Evolutionary conservation across 2,888 invertebrate species (phyloP), one percentile per base, ranked within the genome.

Genomic region (Tolmerus cingulatus): DNA sequence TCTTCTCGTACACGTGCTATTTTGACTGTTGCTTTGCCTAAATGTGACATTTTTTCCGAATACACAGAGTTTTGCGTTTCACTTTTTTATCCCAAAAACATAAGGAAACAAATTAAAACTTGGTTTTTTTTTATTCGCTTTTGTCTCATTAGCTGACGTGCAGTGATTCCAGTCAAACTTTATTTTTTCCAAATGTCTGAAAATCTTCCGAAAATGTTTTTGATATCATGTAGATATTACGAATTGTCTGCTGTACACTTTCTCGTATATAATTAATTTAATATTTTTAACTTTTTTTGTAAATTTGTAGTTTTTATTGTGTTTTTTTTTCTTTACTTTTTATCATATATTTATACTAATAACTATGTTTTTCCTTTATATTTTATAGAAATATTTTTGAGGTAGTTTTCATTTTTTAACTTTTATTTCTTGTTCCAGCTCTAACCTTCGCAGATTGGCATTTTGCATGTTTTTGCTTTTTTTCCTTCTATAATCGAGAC

Each of bases 321-420:
- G 57, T 74, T 85, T 85, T 74, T 74, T 82, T 55, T 51, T 46
- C 40, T 46, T 30, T 74, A 74, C 66, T 84, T 84, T 84, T 85
- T 74, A 85, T 74, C 74, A 85, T 84, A 84, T 74, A 85, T 85
- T 85, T 85, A 85, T 85, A 85, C 85, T 85, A 85, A 85, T 85
- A 85, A 85, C 85, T 85, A 85, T 74, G 79, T 81, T 79, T 86
- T 86, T 87, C 27, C 74, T 87, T 87, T 79, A 86, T 87, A 78
- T 78, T 88, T 86, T 87, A 88, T 88, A 87, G 87, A 88, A 88
- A 87, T 88, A 87, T 87, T 86, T 77, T 88, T 88, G 87, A 87
- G 87, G 87, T 88, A 87, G 87, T 87, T 88, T 88, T 86, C 86
- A 87, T 85, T 88, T 51, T 86, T 87, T 86, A 78, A 87, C 84